Conservation (phyloP, 2,113 vertebrate genomes). For the Pangasianodon hypophthalmus region DNA sequence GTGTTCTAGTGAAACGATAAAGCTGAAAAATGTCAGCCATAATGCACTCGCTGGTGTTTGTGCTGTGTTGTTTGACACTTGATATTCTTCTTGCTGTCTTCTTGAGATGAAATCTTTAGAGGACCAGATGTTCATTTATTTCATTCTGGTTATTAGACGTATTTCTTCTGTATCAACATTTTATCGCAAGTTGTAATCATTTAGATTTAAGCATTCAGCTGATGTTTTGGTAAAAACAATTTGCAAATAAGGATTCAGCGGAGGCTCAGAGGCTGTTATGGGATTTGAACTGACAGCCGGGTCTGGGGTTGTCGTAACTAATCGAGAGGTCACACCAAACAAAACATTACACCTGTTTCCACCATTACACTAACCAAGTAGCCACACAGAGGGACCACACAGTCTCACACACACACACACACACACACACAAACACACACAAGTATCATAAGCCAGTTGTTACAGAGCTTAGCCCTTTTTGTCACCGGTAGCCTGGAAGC, state of each 20-base stretch:
- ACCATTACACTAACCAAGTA: neutral
- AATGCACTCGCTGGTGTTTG: neutral
- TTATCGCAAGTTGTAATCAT: neutral
- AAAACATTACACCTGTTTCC: neutral
- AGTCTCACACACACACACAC: neutral
- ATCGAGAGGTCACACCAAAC: neutral
- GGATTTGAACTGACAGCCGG: neutral
- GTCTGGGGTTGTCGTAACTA: neutral
- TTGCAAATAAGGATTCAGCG: neutral
- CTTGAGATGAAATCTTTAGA: neutral
- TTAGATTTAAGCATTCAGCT: neutral
- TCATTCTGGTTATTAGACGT: neutral
- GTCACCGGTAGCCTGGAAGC: no score
- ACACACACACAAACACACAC: neutral
- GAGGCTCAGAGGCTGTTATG: neutral
- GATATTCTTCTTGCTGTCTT: neutral
- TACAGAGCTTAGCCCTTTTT: neutral
- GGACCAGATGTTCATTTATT: neutral
- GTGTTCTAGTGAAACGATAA: conserved; percentile 13
- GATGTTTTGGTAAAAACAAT: neutral
- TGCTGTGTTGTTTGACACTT: neutral
- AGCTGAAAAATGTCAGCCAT: neutral
- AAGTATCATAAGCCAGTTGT: neutral
- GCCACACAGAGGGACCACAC: neutral
- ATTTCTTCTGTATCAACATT: neutral